Evolutionary conservation across 2,113 vertebrate genomes (phyloP).

Genomic region (Cebus imitator): DNA sequence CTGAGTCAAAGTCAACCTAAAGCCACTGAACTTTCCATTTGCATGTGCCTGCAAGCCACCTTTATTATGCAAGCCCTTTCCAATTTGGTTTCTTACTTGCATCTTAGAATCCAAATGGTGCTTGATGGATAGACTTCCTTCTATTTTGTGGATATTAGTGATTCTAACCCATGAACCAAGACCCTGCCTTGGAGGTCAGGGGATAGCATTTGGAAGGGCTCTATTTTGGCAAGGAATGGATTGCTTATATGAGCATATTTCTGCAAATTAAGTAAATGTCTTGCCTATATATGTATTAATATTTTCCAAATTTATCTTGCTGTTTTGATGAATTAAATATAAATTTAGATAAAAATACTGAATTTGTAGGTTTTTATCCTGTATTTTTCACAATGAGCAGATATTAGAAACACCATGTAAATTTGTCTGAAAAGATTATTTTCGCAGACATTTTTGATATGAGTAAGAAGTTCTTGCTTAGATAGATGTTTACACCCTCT

Average conservation of each 20-base stretch:
- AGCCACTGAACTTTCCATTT: not conserved
- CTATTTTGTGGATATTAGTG: not conserved
- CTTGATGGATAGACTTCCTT: not conserved
- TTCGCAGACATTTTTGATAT: not conserved
- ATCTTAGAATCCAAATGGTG: not conserved
- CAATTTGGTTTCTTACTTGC: not conserved
- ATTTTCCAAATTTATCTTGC: slow-evolving; percentile 41
- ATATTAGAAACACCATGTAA: slow-evolving; percentile 12
- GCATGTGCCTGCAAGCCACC: not conserved
- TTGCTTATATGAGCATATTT: not conserved
- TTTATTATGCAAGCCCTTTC: not conserved
- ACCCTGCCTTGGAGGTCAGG: not conserved
- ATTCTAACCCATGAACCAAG: slow-evolving; percentile 7
- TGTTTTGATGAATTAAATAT: slow-evolving; percentile 27
- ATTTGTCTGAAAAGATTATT: not conserved
- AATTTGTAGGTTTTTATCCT: slow-evolving; percentile 7
- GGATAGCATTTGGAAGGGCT: not conserved
- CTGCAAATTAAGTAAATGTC: slow-evolving; percentile 23
- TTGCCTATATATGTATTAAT: not conserved
- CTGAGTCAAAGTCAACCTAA: not conserved
- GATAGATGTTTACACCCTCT: not conserved
- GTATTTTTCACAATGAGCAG: slow-evolving; percentile 17
- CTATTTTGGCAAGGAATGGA: slow-evolving; percentile 2
- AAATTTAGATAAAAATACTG: slow-evolving; percentile 16
- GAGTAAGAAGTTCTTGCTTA: not conserved